Percentiles rank a stretch among this genome's conserved stretches.
phyloP scores from a whole-genome alignment of 1,140 invertebrate species.

The Agrypnia vestita region DNA sequence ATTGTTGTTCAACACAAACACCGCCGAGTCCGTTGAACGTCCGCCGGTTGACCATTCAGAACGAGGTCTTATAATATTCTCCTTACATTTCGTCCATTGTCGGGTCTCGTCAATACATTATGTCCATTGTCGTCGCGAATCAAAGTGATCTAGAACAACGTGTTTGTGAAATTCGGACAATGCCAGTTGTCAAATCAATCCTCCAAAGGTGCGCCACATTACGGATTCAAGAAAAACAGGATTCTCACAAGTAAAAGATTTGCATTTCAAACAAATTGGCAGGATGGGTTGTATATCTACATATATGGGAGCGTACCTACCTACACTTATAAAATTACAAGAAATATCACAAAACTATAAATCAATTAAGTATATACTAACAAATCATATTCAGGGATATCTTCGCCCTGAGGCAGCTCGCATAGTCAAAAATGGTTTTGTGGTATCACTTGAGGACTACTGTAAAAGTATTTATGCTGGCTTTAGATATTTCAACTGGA shows the following conservation, averaged over 20 bases:
- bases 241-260: background rate
- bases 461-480: too few species aligned
- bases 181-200: constrained; percentile 21
- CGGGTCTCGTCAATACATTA: background rate
- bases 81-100: constrained; percentile 7
- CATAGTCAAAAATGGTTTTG: too few species aligned
- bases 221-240: background rate
- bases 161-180: constrained; percentile 9
- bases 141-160: constrained; percentile 29
- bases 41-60: constrained; percentile 35
- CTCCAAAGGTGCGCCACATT: background rate
- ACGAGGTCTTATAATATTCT: constrained; percentile 5
- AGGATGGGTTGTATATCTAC: too few species aligned
- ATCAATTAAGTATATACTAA: too few species aligned
- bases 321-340: too few species aligned
- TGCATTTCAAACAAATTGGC: too few species aligned
- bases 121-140: constrained; percentile 13
- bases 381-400: too few species aligned
- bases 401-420: too few species aligned
- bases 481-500: too few species aligned
- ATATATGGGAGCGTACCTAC: too few species aligned
- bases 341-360: too few species aligned
- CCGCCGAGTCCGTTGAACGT: constrained; percentile 16
- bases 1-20: constrained; percentile 29
- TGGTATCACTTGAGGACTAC: too few species aligned